Base-by-base conservation (phyloP, 2,113 vertebrate genomes). In the Casuarius casuarius region DNA sequence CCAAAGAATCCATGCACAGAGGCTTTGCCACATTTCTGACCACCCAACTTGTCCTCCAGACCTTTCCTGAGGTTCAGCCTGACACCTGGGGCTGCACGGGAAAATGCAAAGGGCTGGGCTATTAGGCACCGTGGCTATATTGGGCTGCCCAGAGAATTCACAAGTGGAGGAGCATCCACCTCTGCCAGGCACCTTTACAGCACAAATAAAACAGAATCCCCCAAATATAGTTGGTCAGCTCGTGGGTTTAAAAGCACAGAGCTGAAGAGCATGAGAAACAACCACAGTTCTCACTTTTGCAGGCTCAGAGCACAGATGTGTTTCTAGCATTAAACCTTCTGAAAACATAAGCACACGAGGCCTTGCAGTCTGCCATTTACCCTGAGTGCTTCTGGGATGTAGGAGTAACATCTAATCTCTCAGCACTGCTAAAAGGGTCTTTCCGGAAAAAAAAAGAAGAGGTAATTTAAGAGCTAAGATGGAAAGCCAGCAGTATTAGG, bases 31-130 rank as follows among this genome's bases (percentile, higher is more conserved):
- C 17, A 38, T 73, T 61, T 92, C 58, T 92, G 76, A 73, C 44
- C 83, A 9, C 56, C 7, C 49, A 61, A 8, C 68, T 66, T 59
- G 49, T 80, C 14, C 33, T 92, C 25, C 40, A 75, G 75, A 35
- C 58, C 38, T 80, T 84, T 68, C 15, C 52, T 29, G 31, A 84
- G 87, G 67, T 65, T 51, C 44, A 52, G 51, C 29, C 46, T 74
- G 7, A 59, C 40, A 35, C 0, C 1, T 46, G 82, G 76, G n/a
- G 14, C 44, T 48, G 4, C 12, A 52, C n/a, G 16, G 20, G 12
- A 51, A 44, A 67, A 7, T 0, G 26, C 67, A 71, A 56, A 25
- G 0, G 0, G 2, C 23, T 65, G 77, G 65, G 29, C 29, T 40
- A 3, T 16, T 35, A 71, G 77, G 68, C 65, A 74, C 61, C 3